Evolutionary conservation across 2,113 vertebrate genomes (phyloP).

Genomic region (Colius striatus): DNA sequence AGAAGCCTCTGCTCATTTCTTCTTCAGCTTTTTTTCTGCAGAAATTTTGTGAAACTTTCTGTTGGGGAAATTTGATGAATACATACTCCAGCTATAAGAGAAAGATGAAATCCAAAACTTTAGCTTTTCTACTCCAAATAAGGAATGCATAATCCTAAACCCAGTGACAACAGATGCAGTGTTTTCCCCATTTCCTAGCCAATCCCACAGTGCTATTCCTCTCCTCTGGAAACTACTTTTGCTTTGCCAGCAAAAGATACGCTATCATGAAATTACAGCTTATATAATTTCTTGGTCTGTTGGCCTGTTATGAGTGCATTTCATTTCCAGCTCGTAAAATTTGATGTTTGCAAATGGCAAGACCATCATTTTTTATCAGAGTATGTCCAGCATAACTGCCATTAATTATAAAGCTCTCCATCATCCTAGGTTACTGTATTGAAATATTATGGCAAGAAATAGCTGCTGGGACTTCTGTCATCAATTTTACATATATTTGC

Average conservation of each 20-base stretch:
- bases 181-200: neutral
- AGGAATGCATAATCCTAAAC: neutral
- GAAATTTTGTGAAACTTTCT: neutral
- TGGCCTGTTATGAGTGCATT: slow-evolving; percentile 64
- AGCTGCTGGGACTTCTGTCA: slow-evolving; percentile 47
- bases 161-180: neutral
- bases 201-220: neutral
- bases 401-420: slow-evolving; percentile 75
- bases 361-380: slow-evolving; percentile 75
- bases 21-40: neutral
- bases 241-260: slow-evolving; percentile 59
- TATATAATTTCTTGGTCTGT: slow-evolving; percentile 58
- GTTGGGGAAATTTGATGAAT: neutral
- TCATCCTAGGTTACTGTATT: slow-evolving; percentile 49
- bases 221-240: slow-evolving; percentile 33
- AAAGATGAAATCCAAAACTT: neutral
- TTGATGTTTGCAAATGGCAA: slow-evolving; percentile 76
- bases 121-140: neutral
- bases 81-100: neutral
- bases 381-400: slow-evolving; percentile 61
- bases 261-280: slow-evolving; percentile 61
- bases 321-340: slow-evolving; percentile 72
- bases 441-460: slow-evolving; percentile 64
- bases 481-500: slow-evolving; percentile 53
- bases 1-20: neutral